These are phyloP conservation scores for Drosophila phalerata DNA, from an alignment of 2,888 invertebrate species.

Conservation along the genomic window DNA sequence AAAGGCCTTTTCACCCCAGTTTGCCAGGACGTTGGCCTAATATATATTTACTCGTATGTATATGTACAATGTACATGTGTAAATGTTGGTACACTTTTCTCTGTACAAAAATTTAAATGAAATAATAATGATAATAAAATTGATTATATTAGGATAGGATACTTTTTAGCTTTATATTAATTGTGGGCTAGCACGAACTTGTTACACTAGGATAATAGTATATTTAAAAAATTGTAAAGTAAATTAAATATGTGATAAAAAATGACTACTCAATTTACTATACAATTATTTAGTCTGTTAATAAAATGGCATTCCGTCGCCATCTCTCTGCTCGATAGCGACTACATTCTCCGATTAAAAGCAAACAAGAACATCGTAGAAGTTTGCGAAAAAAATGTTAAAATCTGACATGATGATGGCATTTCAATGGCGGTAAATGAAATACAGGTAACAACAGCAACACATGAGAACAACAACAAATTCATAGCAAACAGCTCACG, in stretches of 20 bases:
- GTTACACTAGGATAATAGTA: no score
- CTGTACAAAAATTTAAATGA: no score
- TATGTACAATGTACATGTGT: no score
- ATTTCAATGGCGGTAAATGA: conserved; percentile 36
- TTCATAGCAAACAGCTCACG: conserved; percentile 4
- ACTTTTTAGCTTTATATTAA: no score
- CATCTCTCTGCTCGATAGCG: not conserved
- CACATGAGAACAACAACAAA: conserved; percentile 15
- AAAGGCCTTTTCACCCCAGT: not conserved
- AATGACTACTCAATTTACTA: no score
- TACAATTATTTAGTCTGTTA: conserved; percentile 18
- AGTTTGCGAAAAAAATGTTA: conserved; percentile 20
- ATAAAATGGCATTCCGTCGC: not conserved
- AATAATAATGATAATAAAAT: no score
- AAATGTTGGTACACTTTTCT: no score
- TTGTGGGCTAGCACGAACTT: no score
- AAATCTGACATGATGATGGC: conserved; percentile 48
- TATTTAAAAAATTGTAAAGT: no score
- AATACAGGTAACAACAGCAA: conserved; percentile 43
- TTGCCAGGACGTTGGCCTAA: conserved; percentile 3
- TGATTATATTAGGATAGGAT: no score
- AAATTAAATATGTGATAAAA: no score
- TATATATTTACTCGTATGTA: not conserved
- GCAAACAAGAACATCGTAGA: conserved; percentile 4
- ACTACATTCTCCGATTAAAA: conserved; percentile 34